Conservation (phyloP, 2,888 invertebrate species). For the Epiblema foenella region DNA sequence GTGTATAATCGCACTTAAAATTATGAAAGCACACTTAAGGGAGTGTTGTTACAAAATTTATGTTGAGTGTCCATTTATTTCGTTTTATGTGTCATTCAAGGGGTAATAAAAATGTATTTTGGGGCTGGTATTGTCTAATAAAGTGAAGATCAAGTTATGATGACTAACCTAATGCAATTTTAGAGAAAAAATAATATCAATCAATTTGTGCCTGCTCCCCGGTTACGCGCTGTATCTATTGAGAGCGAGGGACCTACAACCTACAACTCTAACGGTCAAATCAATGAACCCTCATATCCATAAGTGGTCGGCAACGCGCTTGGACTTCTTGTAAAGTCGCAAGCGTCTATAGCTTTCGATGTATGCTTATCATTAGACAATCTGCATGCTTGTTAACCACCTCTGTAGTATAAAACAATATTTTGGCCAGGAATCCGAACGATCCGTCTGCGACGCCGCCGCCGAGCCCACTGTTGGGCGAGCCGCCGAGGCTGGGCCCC, state of each 20-base stretch:
- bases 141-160: constrained; percentile 18
- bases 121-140: constrained; percentile 6
- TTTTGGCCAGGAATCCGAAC: constrained; percentile 87
- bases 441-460: constrained; percentile 82
- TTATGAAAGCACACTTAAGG: constrained; percentile 26
- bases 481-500: constrained; percentile 70
- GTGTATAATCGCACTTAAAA: constrained; percentile 37
- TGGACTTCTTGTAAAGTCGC: too few species aligned
- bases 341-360: too few species aligned
- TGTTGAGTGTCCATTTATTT: constrained; percentile 26
- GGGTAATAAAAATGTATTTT: constrained; percentile 11
- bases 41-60: constrained; percentile 34
- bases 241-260: too few species aligned
- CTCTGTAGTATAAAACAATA: not conserved
- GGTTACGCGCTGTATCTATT: too few species aligned
- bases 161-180: constrained; percentile 1
- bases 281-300: too few species aligned
- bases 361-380: too few species aligned
- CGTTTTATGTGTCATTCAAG: constrained; percentile 30
- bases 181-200: constrained; percentile 9
- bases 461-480: constrained; percentile 80
- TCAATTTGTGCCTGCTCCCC: too few species aligned
- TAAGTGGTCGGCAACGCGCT: too few species aligned
- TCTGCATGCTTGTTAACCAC: too few species aligned
- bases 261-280: not conserved